Conservation (phyloP, 2,888 invertebrate species). For the Leptura quadrifasciata region DNA sequence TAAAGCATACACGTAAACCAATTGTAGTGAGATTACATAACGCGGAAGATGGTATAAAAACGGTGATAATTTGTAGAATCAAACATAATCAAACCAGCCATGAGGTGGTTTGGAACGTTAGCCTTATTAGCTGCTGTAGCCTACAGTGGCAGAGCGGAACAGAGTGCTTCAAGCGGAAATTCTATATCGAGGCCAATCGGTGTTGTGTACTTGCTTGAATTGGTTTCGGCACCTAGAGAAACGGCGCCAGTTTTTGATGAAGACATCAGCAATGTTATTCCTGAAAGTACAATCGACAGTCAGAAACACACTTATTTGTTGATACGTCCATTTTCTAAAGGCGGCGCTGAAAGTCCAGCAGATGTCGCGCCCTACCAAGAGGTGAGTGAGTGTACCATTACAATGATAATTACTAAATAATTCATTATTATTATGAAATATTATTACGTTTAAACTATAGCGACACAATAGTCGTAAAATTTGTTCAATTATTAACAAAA, state of each 20-base stretch:
- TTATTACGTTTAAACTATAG: too few relatives aligned
- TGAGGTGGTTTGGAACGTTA: slow-evolving; percentile 32
- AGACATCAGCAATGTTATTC: slow-evolving; percentile 13
- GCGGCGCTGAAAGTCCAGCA: neutral
- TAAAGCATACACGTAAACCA: neutral
- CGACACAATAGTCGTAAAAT: too few relatives aligned
- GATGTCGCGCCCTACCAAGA: neutral
- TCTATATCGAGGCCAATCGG: slow-evolving; percentile 25
- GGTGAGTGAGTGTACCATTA: neutral
- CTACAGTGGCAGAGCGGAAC: slow-evolving; percentile 14
- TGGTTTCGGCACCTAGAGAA: slow-evolving; percentile 26
- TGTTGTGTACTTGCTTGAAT: slow-evolving; percentile 28
- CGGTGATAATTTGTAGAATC: neutral
- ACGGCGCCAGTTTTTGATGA: slow-evolving; percentile 10
- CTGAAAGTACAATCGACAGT: neutral
- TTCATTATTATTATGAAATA: too few relatives aligned
- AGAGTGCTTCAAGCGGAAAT: neutral
- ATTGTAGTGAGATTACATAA: slow-evolving; percentile 22
- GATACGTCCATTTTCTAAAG: slow-evolving; percentile 11
- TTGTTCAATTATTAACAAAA: too few relatives aligned
- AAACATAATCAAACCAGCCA: slow-evolving; percentile 23
- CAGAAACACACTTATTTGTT: slow-evolving; percentile 16
- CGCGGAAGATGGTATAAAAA: slow-evolving; percentile 22
- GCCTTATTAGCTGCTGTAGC: slow-evolving; percentile 19
- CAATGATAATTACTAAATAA: too few relatives aligned